Evolutionary conservation across 2,888 invertebrate species (phyloP), one percentile per base, ranked within the genome.

Genomic region (Heliconius erato): DNA sequence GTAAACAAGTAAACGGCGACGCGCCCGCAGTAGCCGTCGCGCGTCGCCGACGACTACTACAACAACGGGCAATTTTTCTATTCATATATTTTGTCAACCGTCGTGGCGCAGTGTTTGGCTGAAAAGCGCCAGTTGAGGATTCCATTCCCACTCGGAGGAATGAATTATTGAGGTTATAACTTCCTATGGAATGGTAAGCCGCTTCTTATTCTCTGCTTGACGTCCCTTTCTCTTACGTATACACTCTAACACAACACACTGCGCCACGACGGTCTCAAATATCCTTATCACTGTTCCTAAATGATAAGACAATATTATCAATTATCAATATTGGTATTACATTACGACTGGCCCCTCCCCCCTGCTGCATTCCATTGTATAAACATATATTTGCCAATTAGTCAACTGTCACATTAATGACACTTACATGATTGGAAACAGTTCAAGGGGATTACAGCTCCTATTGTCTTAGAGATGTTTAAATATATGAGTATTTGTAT

Each of bases 341-440:
- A 72, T 44, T 49, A 72, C 72, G 16, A 26, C 49, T 44, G 19
- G 3, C 69, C 26, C 44, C 72, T 16, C 72, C 71, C 23, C 69
- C 12, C 69, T 11, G 11, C 5, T 35, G 63, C 7, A 32, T 35
- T n/a, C 40, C 28, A 54, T 44, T 59, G 79, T 82, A 76, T 71
- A 76, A 72, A 49, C 74, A 74, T 54, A 32, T 54, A 81, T 81
- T 16, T 79, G 79, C 69, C 79, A 79, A 83, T 83, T 81, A 83
- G 79, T 81, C 76, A 80, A 74, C 74, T 83, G 83, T 81, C 83
- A 83, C 69, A 69, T 26, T 79, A 79, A 81, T 79, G 71, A 77
- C 79, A 79, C 74, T 35, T 71, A 71, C 79, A 74, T 67, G 82
- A 77, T 79, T 77, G 77, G 71, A 72, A 44, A 28, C 14, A 40